Conservation (phyloP, 2,888 invertebrate species). For the Ligdia adustata region DNA sequence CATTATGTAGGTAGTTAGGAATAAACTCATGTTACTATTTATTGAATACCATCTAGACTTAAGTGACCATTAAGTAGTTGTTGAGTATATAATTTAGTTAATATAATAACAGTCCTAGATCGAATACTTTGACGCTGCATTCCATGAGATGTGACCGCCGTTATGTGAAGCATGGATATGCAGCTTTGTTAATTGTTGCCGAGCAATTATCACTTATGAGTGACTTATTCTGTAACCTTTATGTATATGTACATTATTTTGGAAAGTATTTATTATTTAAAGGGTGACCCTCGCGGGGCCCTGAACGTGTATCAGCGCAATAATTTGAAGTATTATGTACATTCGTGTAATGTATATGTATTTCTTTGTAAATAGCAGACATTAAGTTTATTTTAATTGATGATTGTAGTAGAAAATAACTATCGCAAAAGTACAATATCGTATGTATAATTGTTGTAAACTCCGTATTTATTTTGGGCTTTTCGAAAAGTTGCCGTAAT, state of each 20-base stretch:
- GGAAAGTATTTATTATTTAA: slow-evolving; percentile 42
- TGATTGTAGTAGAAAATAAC: slow-evolving; percentile 36
- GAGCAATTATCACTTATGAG: slow-evolving; percentile 27
- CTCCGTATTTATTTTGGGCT: slow-evolving; percentile 61
- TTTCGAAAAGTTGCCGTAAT: slow-evolving; percentile 54
- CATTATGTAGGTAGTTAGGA: slow-evolving; percentile 39
- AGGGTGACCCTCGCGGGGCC: slow-evolving; percentile 35
- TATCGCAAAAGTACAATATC: slow-evolving; percentile 53
- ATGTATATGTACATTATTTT: slow-evolving; percentile 33
- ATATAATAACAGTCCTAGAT: slow-evolving; percentile 34
- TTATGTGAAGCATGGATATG: slow-evolving; percentile 25
- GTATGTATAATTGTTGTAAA: slow-evolving; percentile 34
- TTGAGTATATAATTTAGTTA: slow-evolving; percentile 47
- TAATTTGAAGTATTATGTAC: slow-evolving; percentile 63
- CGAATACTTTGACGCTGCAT: slow-evolving; percentile 35
- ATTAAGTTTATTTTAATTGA: slow-evolving; percentile 39
- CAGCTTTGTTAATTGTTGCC: slow-evolving; percentile 28
- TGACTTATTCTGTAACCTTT: slow-evolving; percentile 31
- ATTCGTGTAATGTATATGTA: slow-evolving; percentile 50
- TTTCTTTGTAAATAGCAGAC: slow-evolving; percentile 69
- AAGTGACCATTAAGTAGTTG: slow-evolving; percentile 52
- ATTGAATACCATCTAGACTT: slow-evolving; percentile 52
- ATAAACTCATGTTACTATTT: slow-evolving; percentile 57
- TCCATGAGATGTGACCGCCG: slow-evolving; percentile 27
- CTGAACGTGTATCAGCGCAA: slow-evolving; percentile 64